Evolutionary conservation across 92 coral and sea anemone genomes (phyloP).

Genomic region (Hydrozoanthus gracilis): DNA sequence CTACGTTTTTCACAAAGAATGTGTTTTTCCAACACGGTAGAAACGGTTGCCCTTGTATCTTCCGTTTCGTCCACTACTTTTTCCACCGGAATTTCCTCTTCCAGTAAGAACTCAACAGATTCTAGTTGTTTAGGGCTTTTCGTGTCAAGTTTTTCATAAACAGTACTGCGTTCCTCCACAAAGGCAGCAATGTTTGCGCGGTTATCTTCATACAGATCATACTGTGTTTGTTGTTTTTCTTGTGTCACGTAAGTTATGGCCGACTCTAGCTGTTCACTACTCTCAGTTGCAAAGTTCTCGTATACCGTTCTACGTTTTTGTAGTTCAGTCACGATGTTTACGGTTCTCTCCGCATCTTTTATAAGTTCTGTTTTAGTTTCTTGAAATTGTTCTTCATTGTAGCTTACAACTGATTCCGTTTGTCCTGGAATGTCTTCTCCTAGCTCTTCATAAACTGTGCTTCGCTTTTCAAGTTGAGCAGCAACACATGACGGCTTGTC

Average conservation of each 20-base stretch:
- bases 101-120: neutral
- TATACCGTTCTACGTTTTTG: neutral
- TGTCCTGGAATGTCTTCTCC: slow-evolving; percentile 4
- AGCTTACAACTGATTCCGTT: slow-evolving; percentile 40
- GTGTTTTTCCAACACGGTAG: neutral
- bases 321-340: slow-evolving; percentile 46
- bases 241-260: neutral
- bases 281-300: neutral
- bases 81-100: slow-evolving; percentile 22
- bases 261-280: slow-evolving; percentile 45
- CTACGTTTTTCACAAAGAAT: neutral
- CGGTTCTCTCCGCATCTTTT: neutral
- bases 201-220: slow-evolving; percentile 2
- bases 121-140: slow-evolving; percentile 40
- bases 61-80: slow-evolving; percentile 29
- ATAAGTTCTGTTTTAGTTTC: neutral
- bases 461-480: slow-evolving; percentile 34
- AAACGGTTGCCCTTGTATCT: neutral
- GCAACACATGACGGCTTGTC: neutral
- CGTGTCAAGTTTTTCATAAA: neutral
- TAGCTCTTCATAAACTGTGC: slow-evolving; percentile 13
- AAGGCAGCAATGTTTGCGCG: neutral
- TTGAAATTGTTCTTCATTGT: slow-evolving; percentile 49
- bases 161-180: neutral
- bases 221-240: neutral